Evolutionary conservation across 2,113 vertebrate species (phyloP).

Genomic region (Alouatta palliata): DNA sequence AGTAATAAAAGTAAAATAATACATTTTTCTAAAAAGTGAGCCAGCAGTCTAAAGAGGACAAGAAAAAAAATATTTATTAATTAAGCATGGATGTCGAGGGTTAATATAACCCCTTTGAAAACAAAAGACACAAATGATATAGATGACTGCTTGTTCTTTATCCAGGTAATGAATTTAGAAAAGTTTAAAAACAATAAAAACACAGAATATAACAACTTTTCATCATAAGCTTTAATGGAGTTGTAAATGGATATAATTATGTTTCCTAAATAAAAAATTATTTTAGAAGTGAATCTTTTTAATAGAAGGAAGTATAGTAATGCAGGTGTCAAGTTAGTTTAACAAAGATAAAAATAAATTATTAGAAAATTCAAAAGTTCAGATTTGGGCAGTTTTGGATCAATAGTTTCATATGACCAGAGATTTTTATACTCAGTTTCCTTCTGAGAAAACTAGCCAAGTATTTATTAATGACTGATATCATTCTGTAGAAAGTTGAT

Average conservation of each 20-base stretch:
- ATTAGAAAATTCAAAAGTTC: background rate
- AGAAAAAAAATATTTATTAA: background rate
- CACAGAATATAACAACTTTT: background rate
- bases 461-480: background rate
- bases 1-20: background rate
- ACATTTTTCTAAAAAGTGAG: background rate
- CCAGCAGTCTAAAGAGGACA: background rate
- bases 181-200: background rate
- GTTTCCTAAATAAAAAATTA: background rate
- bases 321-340: background rate
- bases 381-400: background rate
- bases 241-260: background rate
- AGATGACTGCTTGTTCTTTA: background rate
- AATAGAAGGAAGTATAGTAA: background rate
- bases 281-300: background rate
- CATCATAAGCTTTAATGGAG: background rate
- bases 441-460: background rate
- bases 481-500: background rate
- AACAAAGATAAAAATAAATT: background rate
- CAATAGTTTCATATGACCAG: background rate
- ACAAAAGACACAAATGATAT: background rate
- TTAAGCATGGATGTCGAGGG: background rate
- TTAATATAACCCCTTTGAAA: background rate
- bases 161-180: background rate
- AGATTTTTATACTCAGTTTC: background rate